Conservation (phyloP, 2,113 vertebrate genomes). For the Hymenochirus boettgeri region DNA sequence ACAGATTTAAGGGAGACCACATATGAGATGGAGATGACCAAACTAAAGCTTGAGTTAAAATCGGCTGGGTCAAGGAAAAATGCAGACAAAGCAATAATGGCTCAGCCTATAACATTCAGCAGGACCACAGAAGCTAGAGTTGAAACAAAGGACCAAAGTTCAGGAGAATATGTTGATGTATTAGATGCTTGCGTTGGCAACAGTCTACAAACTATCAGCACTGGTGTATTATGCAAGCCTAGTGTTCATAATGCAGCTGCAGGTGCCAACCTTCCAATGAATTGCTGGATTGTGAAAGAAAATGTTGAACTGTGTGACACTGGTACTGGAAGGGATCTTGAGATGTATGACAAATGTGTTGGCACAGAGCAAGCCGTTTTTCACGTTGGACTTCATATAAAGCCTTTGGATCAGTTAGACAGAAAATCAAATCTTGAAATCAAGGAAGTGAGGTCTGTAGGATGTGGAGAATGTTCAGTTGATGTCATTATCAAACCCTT, state of each 20-base stretch:
- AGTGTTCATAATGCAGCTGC: conserved; percentile 19
- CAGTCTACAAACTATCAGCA: conserved; percentile 50
- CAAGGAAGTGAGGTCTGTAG: conserved; percentile 65
- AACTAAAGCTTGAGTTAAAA: conserved; percentile 88
- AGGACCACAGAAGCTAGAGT: conserved; percentile 71
- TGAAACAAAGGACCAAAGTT: conserved; percentile 70
- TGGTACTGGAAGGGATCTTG: conserved; percentile 54
- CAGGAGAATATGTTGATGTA: conserved; percentile 66
- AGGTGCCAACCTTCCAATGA: conserved; percentile 77
- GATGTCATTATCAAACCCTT: conserved; percentile 61
- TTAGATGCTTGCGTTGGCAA: conserved; percentile 57
- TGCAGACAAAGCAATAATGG: conserved; percentile 74
- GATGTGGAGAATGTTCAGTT: conserved; percentile 79
- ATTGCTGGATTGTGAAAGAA: conserved; percentile 74
- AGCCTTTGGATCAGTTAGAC: conserved; percentile 46
- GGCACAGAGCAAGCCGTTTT: conserved; percentile 58
- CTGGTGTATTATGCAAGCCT: conserved; percentile 70
- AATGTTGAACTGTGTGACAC: conserved; percentile 63
- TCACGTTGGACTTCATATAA: conserved; percentile 76
- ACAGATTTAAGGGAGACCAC: conserved; percentile 88
- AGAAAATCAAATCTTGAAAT: conserved; percentile 27
- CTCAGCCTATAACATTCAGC: conserved; percentile 68
- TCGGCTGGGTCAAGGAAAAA: conserved; percentile 83
- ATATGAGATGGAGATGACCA: conserved; percentile 90
- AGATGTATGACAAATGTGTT: conserved; percentile 58